phyloP scores from a whole-genome alignment of 35 echinoderm and acorn worm species.

The Eucidaris tribuloides region DNA sequence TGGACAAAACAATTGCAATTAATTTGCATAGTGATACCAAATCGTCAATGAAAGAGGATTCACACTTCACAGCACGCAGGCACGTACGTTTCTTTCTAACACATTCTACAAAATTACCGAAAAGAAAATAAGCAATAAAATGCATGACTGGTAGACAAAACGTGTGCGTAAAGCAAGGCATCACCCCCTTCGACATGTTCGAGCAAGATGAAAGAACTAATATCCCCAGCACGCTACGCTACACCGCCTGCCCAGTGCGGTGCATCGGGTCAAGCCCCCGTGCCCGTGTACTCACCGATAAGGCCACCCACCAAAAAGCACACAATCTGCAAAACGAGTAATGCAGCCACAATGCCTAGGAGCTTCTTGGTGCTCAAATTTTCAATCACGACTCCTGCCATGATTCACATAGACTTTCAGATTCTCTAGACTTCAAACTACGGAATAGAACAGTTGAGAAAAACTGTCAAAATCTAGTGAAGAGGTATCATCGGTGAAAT shows the following conservation, averaged over 20 bases:
- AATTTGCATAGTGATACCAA: too few relatives aligned
- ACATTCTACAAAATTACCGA: neutral
- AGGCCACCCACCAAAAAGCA: constrained; percentile 83
- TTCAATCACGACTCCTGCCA: constrained; percentile 89
- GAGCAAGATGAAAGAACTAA: neutral
- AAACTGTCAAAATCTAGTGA: too few relatives aligned
- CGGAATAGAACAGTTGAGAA: too few relatives aligned
- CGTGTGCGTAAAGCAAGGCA: neutral
- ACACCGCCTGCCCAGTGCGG: neutral
- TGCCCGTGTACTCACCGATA: constrained; percentile 56
- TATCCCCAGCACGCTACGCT: neutral
- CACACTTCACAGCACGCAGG: too few relatives aligned
- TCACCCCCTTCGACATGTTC: neutral
- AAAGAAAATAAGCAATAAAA: too few relatives aligned
- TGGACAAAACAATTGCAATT: too few relatives aligned
- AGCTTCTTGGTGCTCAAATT: constrained; percentile 90
- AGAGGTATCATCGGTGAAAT: too few relatives aligned
- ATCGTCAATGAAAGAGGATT: too few relatives aligned
- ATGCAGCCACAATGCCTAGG: constrained; percentile 28
- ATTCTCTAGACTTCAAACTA: too few relatives aligned
- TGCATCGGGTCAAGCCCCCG: too few relatives aligned
- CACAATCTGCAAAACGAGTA: constrained; percentile 65
- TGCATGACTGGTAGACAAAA: neutral
- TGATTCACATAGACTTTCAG: too few relatives aligned
- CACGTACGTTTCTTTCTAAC: neutral